A percentile compares a stretch with the other conserved stretches of the same genome.
Evolutionary conservation across 2,888 invertebrate genomes (phyloP).

Genomic region (Polyploca ridens): DNA sequence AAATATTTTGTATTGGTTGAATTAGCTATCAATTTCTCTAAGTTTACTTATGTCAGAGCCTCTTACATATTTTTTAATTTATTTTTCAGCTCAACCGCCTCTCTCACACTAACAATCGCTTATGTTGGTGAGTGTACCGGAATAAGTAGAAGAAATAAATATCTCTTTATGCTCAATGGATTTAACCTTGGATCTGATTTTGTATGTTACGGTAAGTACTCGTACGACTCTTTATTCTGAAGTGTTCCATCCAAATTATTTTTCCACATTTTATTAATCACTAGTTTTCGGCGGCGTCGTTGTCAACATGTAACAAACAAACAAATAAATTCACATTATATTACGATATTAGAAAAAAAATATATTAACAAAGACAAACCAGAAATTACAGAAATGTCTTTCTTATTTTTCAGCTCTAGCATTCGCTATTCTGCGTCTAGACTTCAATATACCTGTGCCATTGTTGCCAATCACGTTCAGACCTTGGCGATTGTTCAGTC

Average conservation of each 20-base stretch:
- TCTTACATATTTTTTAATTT: neutral
- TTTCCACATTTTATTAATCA: too few relatives aligned
- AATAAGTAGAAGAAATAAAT: neutral
- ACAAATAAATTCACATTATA: too few relatives aligned
- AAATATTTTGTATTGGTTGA: too few relatives aligned
- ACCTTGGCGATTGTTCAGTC: slow-evolving; percentile 88
- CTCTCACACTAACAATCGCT: neutral
- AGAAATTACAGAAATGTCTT: too few relatives aligned
- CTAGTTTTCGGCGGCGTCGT: too few relatives aligned
- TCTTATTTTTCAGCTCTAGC: slow-evolving; percentile 79
- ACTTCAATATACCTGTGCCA: slow-evolving; percentile 50
- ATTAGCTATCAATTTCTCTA: too few relatives aligned
- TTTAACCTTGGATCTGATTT: neutral
- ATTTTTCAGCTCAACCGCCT: neutral
- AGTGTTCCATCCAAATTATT: too few relatives aligned
- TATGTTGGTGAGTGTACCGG: neutral
- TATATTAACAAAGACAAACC: too few relatives aligned
- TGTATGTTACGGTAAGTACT: neutral
- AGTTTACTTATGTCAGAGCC: too few relatives aligned
- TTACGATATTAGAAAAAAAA: too few relatives aligned
- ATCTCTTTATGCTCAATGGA: neutral
- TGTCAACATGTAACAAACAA: too few relatives aligned
- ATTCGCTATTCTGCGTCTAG: slow-evolving; percentile 83
- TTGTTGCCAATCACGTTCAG: slow-evolving; percentile 74
- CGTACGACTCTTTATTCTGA: too few relatives aligned